Evolutionary conservation across 1,140 invertebrate species (phyloP), one percentile per base, ranked within the genome.

Genomic region (Matsumurasca onukii): DNA sequence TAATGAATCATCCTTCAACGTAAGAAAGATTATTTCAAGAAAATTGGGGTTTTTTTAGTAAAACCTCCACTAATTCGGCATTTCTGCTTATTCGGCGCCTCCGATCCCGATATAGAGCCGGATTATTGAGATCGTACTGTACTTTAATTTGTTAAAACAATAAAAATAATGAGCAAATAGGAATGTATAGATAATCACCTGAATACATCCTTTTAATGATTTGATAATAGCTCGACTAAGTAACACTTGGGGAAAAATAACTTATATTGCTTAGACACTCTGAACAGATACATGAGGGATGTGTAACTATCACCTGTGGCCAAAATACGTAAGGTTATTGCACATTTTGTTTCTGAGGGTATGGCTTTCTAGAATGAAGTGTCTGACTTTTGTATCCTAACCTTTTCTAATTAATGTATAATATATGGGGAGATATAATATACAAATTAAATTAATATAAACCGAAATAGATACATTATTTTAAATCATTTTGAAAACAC

Each of bases 281-380:
- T 45, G n/a, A 45, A 45, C 9, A 45, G 39, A n/a, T 45, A 45
- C 39, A 45, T 45, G 39, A 45, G 39, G 39, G 39, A 45, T 45
- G 39, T 45, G n/a, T 12, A 45, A n/a, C 39, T 45, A n/a, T 45
- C 39, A 45, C 39, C 39, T 12, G 39, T 45, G 9, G 39, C 39
- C 39, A 45, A 45, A 45, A 45, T 12, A 12, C 39, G 39, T n/a
- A 45, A 45, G n/a, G 39, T 45, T 45, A 45, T 45, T 45, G 39
- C 39, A 12, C 9, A 45, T 45, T n/a, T 45, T 45, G n/a, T n/a
- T 45, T 45, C 39, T 45, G 39, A 9, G 9, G 39, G 39, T 12
- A 45, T n/a, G n/a, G 39, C 39, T 45, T 45, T n/a, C n/a, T n/a
- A 12, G n/a, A 45, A 45, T n/a, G 9, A 12, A n/a, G 9, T 45